Percentiles rank a stretch among this genome's conserved stretches.
These are phyloP conservation scores for Lordiphosa stackelbergi DNA, from an alignment of 1,140 invertebrate species.

Conservation along the genomic window DNA sequence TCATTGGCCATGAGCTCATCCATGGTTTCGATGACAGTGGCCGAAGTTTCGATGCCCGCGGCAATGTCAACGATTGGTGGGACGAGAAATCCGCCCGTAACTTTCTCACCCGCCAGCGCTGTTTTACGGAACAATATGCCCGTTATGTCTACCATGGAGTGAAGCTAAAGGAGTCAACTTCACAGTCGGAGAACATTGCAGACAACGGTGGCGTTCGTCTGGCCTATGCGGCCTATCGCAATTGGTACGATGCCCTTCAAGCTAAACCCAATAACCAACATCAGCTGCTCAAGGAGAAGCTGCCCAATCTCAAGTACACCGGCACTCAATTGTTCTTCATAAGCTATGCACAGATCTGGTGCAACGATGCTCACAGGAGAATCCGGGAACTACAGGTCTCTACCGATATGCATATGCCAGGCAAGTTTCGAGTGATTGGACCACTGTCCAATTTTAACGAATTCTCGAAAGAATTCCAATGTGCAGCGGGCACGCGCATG, in stretches of 20 bases:
- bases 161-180: conserved; percentile 26
- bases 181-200: conserved; percentile 82
- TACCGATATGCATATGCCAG: conserved; percentile 79
- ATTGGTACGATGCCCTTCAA: conserved; percentile 78
- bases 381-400: conserved; percentile 27
- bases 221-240: conserved; percentile 80
- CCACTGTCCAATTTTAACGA: conserved; percentile 82
- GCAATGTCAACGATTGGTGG: conserved; percentile 77
- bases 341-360: conserved; percentile 81
- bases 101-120: conserved; percentile 41
- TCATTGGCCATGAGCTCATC: conserved; percentile 85
- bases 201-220: conserved; percentile 84
- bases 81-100: conserved; percentile 38
- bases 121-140: conserved; percentile 61
- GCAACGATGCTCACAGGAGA: conserved; percentile 43
- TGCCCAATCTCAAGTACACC: conserved; percentile 79
- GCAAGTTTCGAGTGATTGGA: conserved; percentile 81
- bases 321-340: conserved; percentile 86
- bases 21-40: conserved; percentile 83
- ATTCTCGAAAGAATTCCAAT: conserved; percentile 83
- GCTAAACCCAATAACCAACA: conserved; percentile 1
- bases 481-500: conserved; percentile 79
- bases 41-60: conserved; percentile 94
- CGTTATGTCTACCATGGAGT: conserved; percentile 44
- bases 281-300: conserved; percentile 71